Evolutionary conservation across 2,888 invertebrate species (phyloP).

Genomic region (Agrotis puta): DNA sequence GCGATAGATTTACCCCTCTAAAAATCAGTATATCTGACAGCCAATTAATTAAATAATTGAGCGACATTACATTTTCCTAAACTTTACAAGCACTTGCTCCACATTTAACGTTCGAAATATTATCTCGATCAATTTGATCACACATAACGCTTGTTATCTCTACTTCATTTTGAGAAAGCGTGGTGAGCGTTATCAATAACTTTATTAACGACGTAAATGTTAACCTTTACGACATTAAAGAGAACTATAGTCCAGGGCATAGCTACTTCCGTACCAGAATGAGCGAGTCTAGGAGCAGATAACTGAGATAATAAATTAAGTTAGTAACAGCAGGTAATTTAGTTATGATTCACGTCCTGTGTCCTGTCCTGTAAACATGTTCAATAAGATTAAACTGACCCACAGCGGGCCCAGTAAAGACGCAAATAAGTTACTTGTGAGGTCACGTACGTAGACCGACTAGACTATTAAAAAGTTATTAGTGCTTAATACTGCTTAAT

Average conservation of each 20-base stretch:
- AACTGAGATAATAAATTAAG: neutral
- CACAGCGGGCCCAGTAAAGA: neutral
- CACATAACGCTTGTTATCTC: too few species aligned
- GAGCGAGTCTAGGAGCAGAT: neutral
- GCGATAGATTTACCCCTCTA: too few species aligned
- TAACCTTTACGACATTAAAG: neutral
- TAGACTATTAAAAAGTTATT: conserved; percentile 16
- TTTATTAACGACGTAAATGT: neutral
- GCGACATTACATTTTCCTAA: too few species aligned
- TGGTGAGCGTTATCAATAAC: neutral
- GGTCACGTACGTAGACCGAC: conserved; percentile 3
- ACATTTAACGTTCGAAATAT: too few species aligned
- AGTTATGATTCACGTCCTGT: neutral
- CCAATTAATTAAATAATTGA: too few species aligned
- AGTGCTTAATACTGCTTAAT: conserved; percentile 12
- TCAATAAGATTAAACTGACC: neutral
- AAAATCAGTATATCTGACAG: too few species aligned
- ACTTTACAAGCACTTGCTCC: too few species aligned
- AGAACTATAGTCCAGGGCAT: neutral
- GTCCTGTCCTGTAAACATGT: neutral
- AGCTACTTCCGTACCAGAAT: neutral
- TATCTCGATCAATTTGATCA: too few species aligned
- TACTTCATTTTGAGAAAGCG: neutral
- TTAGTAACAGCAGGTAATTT: neutral
- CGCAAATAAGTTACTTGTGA: neutral